Base-by-base conservation (phyloP, 2,113 vertebrate genomes). In the Sylvietta virens region DNA sequence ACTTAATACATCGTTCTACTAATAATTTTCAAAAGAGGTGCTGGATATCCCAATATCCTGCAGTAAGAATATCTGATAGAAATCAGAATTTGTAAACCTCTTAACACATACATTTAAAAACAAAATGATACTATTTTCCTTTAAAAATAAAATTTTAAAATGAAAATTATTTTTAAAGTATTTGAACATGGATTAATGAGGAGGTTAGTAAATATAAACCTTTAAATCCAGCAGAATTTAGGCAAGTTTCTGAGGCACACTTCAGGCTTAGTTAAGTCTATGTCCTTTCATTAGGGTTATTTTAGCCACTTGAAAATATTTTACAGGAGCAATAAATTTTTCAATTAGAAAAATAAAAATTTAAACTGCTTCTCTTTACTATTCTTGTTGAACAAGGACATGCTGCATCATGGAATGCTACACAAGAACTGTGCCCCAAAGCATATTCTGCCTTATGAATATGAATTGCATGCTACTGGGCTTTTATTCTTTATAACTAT, bases 21-120 rank as follows among this genome's bases (percentile, higher is more conserved):
- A 50, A 47, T 10, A 81, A 20, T 31, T 39, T 58, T 15, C 12
- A 39, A 74, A 96, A 33, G 5, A 64, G 3, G 10, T 64, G 7
- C 18, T 73, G 13, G 13, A 19, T 61, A 65, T 18, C 4, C 4
- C 28, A 48, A 10, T 51, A 60, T 30, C 7, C 57, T 0, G 0
- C 7, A 39, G 58, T 15, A 73, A 30, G 8, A 66, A 47, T n/a
- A 31, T 33, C 35, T 88, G 11, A 6, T 51, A 71, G 21, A 85
- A 69, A 77, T 40, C 9, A 65, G 9, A 17, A 57, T 56, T 50
- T 81, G 7, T 9, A 82, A 13, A 22, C 4, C 8, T 73, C 31
- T 28, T 57, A 42, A 47, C 3, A 54, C 3, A 35, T 5, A 14
- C 1, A 16, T 56, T 78, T 50, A 67, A 62, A 5, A 82, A 24